Evolutionary conservation across 2,888 invertebrate species (phyloP).

Genomic region (Psococerastis gibbosa): DNA sequence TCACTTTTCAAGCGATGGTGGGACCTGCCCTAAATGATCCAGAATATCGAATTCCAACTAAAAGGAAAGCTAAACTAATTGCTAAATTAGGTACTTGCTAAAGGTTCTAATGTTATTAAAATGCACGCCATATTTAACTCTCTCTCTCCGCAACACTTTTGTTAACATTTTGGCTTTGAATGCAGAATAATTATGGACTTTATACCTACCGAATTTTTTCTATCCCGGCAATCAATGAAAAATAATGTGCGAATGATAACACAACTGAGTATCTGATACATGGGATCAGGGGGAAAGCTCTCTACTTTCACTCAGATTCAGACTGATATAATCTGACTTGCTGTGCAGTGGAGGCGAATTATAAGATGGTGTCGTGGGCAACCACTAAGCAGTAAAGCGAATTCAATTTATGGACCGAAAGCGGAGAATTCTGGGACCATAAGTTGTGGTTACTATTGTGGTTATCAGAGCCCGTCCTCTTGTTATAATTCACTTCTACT

Average conservation of each 20-base stretch:
- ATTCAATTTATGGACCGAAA: too few species aligned
- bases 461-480: too few species aligned
- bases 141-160: neutral
- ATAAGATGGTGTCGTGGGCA: too few species aligned
- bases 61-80: neutral
- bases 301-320: too few species aligned
- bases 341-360: too few species aligned
- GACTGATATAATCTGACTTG: too few species aligned
- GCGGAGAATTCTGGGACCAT: too few species aligned
- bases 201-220: slow-evolving; percentile 9
- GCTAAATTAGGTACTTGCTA: neutral
- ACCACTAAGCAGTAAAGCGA: too few species aligned
- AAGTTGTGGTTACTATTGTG: too few species aligned
- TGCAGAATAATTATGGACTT: slow-evolving; percentile 8
- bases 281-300: too few species aligned
- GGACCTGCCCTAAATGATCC: too few species aligned
- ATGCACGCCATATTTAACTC: neutral
- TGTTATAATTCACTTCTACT: too few species aligned
- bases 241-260: slow-evolving; percentile 1
- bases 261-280: neutral
- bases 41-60: neutral
- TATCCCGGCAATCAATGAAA: slow-evolving; percentile 8
- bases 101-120: neutral
- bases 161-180: neutral
- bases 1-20: neutral